Conservation (phyloP, 1,140 invertebrate genomes). For the Neodiprion pinetum region DNA sequence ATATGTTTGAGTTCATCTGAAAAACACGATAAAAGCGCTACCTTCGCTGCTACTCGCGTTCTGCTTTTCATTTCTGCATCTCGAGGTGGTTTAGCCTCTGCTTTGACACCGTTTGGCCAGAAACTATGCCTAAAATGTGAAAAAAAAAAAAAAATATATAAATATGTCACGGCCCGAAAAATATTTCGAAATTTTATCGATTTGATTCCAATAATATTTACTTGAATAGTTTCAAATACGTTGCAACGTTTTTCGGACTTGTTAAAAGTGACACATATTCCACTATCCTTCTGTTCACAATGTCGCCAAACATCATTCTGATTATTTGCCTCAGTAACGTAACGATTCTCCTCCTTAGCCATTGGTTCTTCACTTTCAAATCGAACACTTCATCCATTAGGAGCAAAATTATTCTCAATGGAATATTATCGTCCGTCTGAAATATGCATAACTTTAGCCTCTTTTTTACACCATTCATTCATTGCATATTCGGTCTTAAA, state of each 20-base stretch:
- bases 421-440: conserved; percentile 84
- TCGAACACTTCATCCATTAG: conserved; percentile 94
- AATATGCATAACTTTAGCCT: conserved; percentile 31
- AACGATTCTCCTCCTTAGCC: conserved; percentile 83
- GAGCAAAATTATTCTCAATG: conserved; percentile 83
- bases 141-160: conserved; percentile 29
- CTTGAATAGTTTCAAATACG: conserved; percentile 88
- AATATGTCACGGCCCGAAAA: conserved; percentile 11
- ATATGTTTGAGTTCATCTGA: conserved; percentile 90
- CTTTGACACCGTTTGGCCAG: conserved; percentile 79
- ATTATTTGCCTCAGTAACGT: conserved; percentile 81
- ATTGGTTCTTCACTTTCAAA: conserved; percentile 85
- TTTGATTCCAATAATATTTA: conserved; percentile 57
- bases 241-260: conserved; percentile 87
- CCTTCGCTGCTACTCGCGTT: conserved; percentile 85
- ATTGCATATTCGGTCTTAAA: conserved; percentile 3
- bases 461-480: neutral
- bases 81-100: conserved; percentile 68
- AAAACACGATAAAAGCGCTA: conserved; percentile 77
- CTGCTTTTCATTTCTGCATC: conserved; percentile 78
- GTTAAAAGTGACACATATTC: conserved; percentile 91
- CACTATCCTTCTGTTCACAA: conserved; percentile 88
- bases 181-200: conserved; percentile 18
- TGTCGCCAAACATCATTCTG: conserved; percentile 84
- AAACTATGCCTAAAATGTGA: conserved; percentile 70